Percentiles rank a stretch among this genome's conserved stretches.
These are phyloP conservation scores for Collichthys lucidus DNA, from an alignment of 2,113 vertebrate genomes.

Conservation along the genomic window DNA sequence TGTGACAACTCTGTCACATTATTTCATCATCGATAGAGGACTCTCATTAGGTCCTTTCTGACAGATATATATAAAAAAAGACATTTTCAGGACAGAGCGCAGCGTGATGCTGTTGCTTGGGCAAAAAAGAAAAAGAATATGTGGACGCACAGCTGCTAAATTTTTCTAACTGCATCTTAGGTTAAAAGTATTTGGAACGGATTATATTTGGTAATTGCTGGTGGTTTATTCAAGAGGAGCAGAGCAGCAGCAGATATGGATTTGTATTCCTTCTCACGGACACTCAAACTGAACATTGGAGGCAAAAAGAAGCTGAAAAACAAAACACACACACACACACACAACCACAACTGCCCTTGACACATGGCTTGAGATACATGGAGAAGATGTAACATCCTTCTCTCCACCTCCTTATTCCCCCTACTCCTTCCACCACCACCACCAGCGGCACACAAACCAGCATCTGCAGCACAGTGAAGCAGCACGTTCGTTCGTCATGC, in stretches of 20 bases:
- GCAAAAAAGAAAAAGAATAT: neutral
- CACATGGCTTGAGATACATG: slow-evolving; percentile 42
- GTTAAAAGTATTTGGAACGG: slow-evolving; percentile 34
- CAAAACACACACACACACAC: neutral
- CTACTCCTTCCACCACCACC: neutral
- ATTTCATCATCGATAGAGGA: slow-evolving; percentile 57
- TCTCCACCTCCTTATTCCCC: neutral
- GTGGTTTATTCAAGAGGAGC: slow-evolving; percentile 58
- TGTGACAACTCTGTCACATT: slow-evolving; percentile 64
- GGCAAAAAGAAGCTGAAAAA: slow-evolving; percentile 44
- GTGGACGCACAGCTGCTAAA: slow-evolving; percentile 7
- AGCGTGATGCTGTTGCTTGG: neutral
- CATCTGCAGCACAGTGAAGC: slow-evolving; percentile 43
- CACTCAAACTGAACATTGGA: slow-evolving; percentile 32
- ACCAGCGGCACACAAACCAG: slow-evolving; percentile 16
- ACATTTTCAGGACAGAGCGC: slow-evolving; percentile 22
- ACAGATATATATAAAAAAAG: slow-evolving; percentile 22
- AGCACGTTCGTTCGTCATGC: slow-evolving; percentile 39
- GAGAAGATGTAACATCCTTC: slow-evolving; percentile 30
- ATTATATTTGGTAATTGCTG: slow-evolving; percentile 54
- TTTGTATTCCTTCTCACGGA: slow-evolving; percentile 64
- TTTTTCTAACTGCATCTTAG: slow-evolving; percentile 25
- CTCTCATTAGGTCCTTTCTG: slow-evolving; percentile 58
- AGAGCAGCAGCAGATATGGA: slow-evolving; percentile 16
- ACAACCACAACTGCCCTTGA: slow-evolving; percentile 50